phyloP scores from a whole-genome alignment of 2,113 vertebrate species.

The Panthera leo region DNA sequence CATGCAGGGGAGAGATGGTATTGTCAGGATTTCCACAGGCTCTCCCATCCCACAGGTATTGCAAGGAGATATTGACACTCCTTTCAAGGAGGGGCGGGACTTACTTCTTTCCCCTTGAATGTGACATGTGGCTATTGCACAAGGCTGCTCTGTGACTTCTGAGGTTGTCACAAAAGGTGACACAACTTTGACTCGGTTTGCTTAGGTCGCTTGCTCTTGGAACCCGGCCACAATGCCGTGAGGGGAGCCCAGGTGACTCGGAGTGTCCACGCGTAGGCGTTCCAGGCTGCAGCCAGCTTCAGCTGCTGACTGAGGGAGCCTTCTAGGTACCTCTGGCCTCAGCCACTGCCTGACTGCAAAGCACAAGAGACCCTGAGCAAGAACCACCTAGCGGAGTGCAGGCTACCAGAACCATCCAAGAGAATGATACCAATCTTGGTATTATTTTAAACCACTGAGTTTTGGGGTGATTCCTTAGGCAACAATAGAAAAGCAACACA shows the following conservation, averaged over 20 bases:
- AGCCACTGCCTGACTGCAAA: not conserved
- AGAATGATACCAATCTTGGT: not conserved
- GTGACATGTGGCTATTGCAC: not conserved
- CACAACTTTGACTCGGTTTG: not conserved
- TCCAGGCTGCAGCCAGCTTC: not conserved
- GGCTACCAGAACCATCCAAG: not conserved
- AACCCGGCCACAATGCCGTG: not conserved
- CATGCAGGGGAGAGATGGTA: not conserved
- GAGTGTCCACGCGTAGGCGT: not conserved
- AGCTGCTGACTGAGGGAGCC: not conserved
- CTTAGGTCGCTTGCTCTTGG: not conserved
- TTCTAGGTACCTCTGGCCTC: not conserved
- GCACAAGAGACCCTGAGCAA: not conserved
- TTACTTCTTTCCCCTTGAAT: not conserved
- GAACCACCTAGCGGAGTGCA: not conserved
- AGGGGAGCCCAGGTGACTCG: not conserved
- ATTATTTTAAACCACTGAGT: not conserved
- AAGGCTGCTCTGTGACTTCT: not conserved
- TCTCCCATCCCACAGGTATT: not conserved
- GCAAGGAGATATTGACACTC: not conserved
- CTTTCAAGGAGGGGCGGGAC: not conserved
- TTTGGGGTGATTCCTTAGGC: not conserved
- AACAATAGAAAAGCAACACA: not conserved
- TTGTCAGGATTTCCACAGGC: not conserved
- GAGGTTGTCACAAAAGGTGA: not conserved